Evolutionary conservation across 2,888 invertebrate genomes (phyloP), one percentile per base, ranked within the genome.

Genomic region (Ypsolopha scabrella): DNA sequence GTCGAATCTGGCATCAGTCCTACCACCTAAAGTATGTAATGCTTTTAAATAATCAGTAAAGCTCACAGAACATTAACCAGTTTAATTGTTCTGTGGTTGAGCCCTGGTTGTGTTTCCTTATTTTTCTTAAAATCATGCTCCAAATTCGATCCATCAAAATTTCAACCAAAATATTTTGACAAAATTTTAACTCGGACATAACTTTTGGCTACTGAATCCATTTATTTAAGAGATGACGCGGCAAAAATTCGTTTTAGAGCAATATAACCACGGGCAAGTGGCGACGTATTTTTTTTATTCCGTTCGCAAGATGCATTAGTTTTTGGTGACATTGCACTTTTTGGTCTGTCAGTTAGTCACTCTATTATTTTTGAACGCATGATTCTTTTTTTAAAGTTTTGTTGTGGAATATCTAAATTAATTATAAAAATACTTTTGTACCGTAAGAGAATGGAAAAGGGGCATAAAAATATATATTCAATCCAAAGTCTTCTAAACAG

Each of bases 151-250:
- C 33, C 33, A 48, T 48, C 48, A 48, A 24, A 48, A 48, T 41
- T 41, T 50, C 33, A 41, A 50, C 36, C 33, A 9, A 24, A 50
- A 53, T 51, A 51, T 53, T 53, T 51, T 51, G 53, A 53, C 53
- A 51, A 11, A 44, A 41, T 33, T 37, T 34, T 47, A 36, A 51
- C 11, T n/a, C 8, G 33, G 47, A 24, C 11, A 37, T 41, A 34
- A 36, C 38, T 24, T 24, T 44, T 44, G 6, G 51, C 50, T 53
- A 36, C 53, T 33, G 50, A 41, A 43, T 47, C 47, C 34, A 48
- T 51, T 51, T 38, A 14, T 47, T 50, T 10, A 48, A 53, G 53
- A 51, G 53, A 11, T 53, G 53, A 53, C 48, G 24, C 24, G 45
- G 24, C 50, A 24, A 39, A 44, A 49, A 10, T 51, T 24, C 24